These are phyloP conservation scores for Semnornis frantzii DNA, from an alignment of 2,113 vertebrate species.

Conservation along the genomic window DNA sequence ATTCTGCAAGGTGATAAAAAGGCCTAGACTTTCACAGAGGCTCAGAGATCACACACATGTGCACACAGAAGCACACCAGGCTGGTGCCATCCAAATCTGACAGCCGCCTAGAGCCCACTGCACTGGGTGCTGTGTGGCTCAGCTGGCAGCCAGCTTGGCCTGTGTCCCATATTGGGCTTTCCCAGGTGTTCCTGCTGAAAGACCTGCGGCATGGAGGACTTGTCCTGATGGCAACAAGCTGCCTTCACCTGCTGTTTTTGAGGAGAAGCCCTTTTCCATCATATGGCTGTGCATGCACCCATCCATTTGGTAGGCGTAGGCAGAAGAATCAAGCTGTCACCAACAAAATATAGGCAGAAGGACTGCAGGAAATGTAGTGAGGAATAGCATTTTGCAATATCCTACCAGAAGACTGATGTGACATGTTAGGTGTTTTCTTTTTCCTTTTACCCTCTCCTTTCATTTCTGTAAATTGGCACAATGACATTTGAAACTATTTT, in stretches of 20 bases:
- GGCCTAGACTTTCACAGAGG: background rate
- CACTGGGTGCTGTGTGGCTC: background rate
- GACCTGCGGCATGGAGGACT: background rate
- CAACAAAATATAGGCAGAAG: slow-evolving; percentile 17
- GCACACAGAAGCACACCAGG: background rate
- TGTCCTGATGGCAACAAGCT: background rate
- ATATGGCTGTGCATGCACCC: background rate
- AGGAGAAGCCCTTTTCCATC: slow-evolving; percentile 1
- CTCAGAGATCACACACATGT: background rate
- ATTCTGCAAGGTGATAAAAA: background rate
- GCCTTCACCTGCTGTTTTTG: background rate
- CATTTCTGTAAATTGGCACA: background rate
- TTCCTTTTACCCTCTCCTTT: slow-evolving; percentile 37
- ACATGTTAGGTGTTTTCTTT: background rate
- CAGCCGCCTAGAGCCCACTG: background rate
- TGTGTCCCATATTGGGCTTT: background rate
- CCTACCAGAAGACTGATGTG: background rate
- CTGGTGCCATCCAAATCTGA: background rate
- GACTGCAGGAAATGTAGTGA: background rate
- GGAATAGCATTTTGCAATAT: background rate
- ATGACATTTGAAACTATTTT: background rate
- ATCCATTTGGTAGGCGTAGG: background rate
- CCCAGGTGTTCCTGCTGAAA: background rate
- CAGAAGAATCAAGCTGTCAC: slow-evolving; percentile 42
- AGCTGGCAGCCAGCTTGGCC: accelerated